phyloP scores from a whole-genome alignment of 37 sponge, comb jelly and placozoan genomes.

The Ianthella basta region DNA sequence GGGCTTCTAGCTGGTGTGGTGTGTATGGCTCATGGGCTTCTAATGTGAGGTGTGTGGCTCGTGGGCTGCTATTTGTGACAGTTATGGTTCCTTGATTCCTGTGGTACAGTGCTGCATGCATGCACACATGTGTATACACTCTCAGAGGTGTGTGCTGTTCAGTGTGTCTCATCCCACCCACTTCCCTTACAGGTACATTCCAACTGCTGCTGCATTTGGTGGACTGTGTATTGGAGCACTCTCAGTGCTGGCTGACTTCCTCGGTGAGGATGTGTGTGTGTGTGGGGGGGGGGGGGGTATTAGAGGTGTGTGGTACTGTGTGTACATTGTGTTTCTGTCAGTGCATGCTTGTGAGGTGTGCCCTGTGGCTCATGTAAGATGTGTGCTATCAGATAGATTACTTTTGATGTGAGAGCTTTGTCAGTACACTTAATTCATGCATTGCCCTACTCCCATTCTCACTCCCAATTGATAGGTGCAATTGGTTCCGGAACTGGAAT shows the following conservation, averaged over 20 bases:
- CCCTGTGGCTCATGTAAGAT: not conserved
- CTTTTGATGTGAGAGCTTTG: no score
- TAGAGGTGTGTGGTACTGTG: not conserved
- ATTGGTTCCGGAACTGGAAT: constrained; percentile 98
- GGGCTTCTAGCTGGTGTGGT: no score
- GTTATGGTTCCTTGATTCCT: no score
- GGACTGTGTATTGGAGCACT: constrained; percentile 98
- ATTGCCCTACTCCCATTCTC: not conserved
- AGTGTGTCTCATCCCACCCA: not conserved
- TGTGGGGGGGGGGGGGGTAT: not conserved
- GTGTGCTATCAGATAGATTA: no score
- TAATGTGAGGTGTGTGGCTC: not conserved
- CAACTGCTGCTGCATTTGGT: constrained; percentile 99
- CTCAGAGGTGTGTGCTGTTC: no score
- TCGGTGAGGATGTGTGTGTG: constrained; percentile 86
- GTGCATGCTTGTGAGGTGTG: not conserved
- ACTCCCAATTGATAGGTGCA: constrained; percentile 69
- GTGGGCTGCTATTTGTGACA: no score
- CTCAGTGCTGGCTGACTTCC: constrained; percentile 94
- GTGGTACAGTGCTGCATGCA: no score
- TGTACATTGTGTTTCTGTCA: not conserved
- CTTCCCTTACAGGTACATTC: constrained; percentile 72
- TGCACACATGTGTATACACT: no score
- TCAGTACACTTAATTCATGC: no score
- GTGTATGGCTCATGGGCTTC: no score